phyloP scores from a whole-genome alignment of 30 jellyfish, hydroid and myxozoan species.

The Turritopsis rubra region DNA sequence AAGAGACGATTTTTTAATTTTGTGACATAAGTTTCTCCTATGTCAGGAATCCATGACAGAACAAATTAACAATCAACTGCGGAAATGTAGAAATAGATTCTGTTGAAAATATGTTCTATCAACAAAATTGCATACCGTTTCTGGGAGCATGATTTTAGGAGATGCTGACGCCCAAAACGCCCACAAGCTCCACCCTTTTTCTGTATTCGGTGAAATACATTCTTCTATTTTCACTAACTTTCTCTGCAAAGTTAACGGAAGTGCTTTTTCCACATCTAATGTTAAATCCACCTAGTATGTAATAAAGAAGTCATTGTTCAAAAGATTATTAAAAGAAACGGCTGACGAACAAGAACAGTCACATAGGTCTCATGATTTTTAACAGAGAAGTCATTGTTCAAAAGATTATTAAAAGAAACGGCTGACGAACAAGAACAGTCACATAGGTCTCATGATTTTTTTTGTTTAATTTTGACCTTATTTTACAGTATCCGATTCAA shows the following conservation, averaged over 20 bases:
- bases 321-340: not conserved
- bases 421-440: too few species aligned
- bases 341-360: too few species aligned
- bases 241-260: slow-evolving; percentile 68
- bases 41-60: too few species aligned
- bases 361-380: too few species aligned
- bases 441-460: too few species aligned
- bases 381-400: not conserved
- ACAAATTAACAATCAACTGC: too few species aligned
- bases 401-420: not conserved
- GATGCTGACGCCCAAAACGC: slow-evolving; percentile 78
- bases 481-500: too few species aligned
- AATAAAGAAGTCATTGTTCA: not conserved
- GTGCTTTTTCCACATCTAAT: slow-evolving; percentile 86
- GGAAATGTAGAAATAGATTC: too few species aligned
- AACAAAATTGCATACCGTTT: not conserved
- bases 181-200: slow-evolving; percentile 88
- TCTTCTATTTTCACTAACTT: slow-evolving; percentile 78
- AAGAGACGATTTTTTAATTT: too few species aligned
- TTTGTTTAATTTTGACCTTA: too few species aligned
- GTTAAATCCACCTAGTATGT: slow-evolving; percentile 79
- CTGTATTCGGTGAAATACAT: slow-evolving; percentile 69
- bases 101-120: too few species aligned
- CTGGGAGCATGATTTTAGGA: not conserved
- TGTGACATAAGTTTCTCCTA: too few species aligned